Percentiles rank a stretch among this genome's conserved stretches.
Conservation (phyloP, 2,113 vertebrate species). For the Equus przewalskii region DNA sequence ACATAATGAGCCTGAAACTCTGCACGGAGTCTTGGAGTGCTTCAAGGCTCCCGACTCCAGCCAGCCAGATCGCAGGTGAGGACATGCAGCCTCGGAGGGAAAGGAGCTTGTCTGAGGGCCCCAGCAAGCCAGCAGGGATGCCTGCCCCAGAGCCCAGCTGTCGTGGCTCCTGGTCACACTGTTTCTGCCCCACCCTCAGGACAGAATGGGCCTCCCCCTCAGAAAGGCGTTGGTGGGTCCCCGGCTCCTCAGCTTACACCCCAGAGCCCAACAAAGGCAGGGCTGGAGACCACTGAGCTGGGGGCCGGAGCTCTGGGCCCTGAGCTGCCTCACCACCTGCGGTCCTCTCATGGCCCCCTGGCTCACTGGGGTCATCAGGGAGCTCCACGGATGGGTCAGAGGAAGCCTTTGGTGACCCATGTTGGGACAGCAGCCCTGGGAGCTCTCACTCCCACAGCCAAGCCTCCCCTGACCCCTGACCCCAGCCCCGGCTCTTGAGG, state of each 20-base stretch:
- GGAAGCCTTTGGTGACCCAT: background rate
- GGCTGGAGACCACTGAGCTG: background rate
- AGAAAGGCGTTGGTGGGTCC: background rate
- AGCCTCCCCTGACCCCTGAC: background rate
- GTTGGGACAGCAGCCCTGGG: background rate
- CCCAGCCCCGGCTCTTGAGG: background rate
- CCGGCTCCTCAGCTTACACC: background rate
- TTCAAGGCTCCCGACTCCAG: background rate
- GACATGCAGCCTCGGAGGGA: background rate
- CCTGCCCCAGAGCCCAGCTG: background rate
- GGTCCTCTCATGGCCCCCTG: fast-evolving
- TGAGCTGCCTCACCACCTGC: fast-evolving
- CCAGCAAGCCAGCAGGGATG: too few species aligned
- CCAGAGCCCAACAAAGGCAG: background rate
- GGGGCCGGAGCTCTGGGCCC: background rate
- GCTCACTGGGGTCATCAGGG: background rate
- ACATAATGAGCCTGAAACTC: fast-evolving
- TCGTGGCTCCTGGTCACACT: background rate
- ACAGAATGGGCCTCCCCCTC: background rate
- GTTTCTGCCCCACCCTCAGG: background rate
- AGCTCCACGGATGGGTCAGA: background rate
- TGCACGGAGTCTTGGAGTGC: fast-evolving
- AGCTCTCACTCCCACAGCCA: background rate
- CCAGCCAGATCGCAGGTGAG: background rate
- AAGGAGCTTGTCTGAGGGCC: background rate